These are phyloP conservation scores for Hydractinia symbiolongicarpus DNA, from an alignment of 30 jellyfish, hydroid and myxozoan genomes.

Conservation along the genomic window DNA sequence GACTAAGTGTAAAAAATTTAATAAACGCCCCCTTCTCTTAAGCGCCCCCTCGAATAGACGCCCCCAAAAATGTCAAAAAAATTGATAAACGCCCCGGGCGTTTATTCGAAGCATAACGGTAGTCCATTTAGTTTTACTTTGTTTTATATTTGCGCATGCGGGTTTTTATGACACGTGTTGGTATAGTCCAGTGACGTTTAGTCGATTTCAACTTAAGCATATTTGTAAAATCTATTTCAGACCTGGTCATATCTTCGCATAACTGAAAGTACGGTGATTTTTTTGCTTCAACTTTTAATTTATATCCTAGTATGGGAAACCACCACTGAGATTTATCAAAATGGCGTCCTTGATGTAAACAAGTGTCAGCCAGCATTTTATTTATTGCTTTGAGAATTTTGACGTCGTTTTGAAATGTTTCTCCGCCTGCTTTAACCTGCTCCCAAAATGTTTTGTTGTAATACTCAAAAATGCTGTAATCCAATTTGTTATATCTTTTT, in stretches of 20 bases:
- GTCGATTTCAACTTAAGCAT: background rate
- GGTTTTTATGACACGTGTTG: background rate
- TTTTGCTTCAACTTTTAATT: slow-evolving; percentile 11
- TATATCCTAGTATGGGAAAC: slow-evolving; percentile 24
- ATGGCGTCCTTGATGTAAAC: slow-evolving; percentile 13
- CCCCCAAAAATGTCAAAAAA: too few relatives aligned
- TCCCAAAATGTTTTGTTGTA: slow-evolving; percentile 32
- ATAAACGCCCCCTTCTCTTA: too few relatives aligned
- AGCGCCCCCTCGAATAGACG: too few relatives aligned
- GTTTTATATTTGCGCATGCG: too few relatives aligned
- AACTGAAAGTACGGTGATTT: background rate
- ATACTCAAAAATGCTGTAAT: slow-evolving; percentile 1
- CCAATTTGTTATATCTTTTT: slow-evolving; percentile 20
- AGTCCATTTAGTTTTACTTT: too few relatives aligned
- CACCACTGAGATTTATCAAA: slow-evolving; percentile 24
- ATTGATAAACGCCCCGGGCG: too few relatives aligned
- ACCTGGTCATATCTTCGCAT: slow-evolving; percentile 12
- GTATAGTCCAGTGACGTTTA: background rate
- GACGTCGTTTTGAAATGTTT: slow-evolving; percentile 21
- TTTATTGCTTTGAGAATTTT: background rate
- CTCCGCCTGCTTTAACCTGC: slow-evolving; percentile 18
- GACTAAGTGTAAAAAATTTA: too few relatives aligned
- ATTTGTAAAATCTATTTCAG: slow-evolving; percentile 8
- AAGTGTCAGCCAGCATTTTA: background rate
- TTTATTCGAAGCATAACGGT: too few relatives aligned